Percentiles rank a stretch among this genome's conserved stretches.
phyloP scores from a whole-genome alignment of 1,140 invertebrate species.

The Drosophila novamexicana region DNA sequence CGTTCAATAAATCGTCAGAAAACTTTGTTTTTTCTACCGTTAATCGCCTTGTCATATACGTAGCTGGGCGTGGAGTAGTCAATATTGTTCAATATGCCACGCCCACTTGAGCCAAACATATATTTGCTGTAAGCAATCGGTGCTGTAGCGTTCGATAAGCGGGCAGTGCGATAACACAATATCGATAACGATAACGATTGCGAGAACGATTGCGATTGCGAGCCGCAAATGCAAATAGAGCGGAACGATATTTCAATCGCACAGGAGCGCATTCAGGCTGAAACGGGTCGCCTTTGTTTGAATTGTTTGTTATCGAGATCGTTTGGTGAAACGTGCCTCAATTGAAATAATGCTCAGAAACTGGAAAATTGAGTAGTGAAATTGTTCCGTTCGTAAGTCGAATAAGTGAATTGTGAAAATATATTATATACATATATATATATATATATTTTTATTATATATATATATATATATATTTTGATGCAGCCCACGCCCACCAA shows the following conservation, averaged over 20 bases:
- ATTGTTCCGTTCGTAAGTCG: conserved; percentile 6
- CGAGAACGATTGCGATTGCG: conserved; percentile 19
- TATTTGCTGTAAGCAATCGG: conserved; percentile 8
- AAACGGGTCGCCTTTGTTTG: not conserved
- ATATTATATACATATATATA: not conserved
- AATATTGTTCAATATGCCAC: not conserved
- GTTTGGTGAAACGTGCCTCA: not conserved
- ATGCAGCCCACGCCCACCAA: not conserved
- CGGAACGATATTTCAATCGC: conserved; percentile 21
- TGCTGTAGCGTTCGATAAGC: conserved; percentile 8
- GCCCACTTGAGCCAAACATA: not conserved
- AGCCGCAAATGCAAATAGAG: conserved; percentile 38
- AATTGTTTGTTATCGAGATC: not conserved
- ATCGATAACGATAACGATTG: conserved; percentile 21
- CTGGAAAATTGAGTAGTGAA: not conserved
- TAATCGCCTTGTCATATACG: too few species aligned
- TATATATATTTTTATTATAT: not conserved
- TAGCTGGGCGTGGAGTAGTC: too few species aligned
- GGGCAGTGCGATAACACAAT: conserved; percentile 23
- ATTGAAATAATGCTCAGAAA: conserved; percentile 2
- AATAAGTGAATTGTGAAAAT: not conserved
- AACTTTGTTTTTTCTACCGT: too few species aligned
- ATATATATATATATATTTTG: conserved; percentile 6
- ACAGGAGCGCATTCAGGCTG: conserved; percentile 22
- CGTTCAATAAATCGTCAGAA: too few species aligned